Conservation (phyloP, 2,888 invertebrate species). For the Lycaena phlaeas region DNA sequence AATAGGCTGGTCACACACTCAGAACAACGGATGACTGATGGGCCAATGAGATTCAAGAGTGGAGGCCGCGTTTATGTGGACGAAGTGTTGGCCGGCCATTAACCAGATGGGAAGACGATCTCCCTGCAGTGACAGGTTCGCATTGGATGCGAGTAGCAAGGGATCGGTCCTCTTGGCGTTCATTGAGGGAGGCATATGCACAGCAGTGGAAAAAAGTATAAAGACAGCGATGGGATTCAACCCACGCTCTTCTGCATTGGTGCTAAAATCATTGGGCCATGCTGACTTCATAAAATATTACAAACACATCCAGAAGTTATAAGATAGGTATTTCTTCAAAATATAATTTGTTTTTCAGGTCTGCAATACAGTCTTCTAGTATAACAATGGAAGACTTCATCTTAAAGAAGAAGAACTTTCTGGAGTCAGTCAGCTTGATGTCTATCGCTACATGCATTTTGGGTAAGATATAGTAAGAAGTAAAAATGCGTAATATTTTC, state of each 20-base stretch:
- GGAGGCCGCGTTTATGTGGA: too few species aligned
- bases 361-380: slow-evolving; percentile 31
- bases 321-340: slow-evolving; percentile 1
- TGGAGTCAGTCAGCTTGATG: slow-evolving; percentile 31
- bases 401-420: slow-evolving; percentile 32
- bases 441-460: slow-evolving; percentile 39
- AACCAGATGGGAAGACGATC: too few species aligned
- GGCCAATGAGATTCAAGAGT: too few species aligned
- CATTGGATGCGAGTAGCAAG: too few species aligned
- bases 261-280: slow-evolving; percentile 93
- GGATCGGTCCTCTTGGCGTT: too few species aligned
- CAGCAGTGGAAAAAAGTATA: too few species aligned
- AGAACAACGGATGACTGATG: too few species aligned
- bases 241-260: slow-evolving; percentile 81
- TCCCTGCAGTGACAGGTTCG: too few species aligned
- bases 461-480: slow-evolving; percentile 40
- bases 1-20: too few species aligned
- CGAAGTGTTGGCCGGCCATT: too few species aligned
- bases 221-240: slow-evolving; percentile 79
- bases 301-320: neutral
- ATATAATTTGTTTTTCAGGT: slow-evolving; percentile 23
- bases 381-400: slow-evolving; percentile 35
- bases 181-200: too few species aligned
- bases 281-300: slow-evolving; percentile 60
- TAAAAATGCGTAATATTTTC: too few species aligned